Conservation (phyloP, 2,113 vertebrate species). For the Atrichornis clamosus region DNA sequence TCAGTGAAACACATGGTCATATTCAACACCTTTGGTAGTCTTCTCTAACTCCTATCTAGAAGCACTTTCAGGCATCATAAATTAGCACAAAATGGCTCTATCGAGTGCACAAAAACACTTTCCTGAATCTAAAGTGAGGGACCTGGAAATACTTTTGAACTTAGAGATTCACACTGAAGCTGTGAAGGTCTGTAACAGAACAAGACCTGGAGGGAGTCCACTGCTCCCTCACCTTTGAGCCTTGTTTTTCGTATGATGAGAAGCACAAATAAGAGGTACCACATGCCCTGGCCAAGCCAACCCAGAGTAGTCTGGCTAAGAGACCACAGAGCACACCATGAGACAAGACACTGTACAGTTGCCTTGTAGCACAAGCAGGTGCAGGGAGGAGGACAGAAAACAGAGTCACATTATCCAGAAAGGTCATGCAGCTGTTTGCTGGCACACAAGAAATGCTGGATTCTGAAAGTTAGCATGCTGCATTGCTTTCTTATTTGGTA, state of each 20-base stretch:
- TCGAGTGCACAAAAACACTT: neutral
- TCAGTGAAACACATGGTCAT: neutral
- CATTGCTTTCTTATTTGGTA: neutral
- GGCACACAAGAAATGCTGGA: neutral
- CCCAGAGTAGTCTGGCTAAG: neutral
- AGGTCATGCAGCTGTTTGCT: neutral
- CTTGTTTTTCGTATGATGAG: rapidly evolving
- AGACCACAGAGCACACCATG: neutral
- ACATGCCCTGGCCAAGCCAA: neutral
- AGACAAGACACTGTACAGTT: neutral
- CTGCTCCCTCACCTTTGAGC: neutral
- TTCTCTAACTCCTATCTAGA: neutral
- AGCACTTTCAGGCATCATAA: neutral
- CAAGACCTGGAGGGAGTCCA: rapidly evolving
- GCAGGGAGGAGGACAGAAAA: neutral
- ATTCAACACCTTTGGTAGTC: neutral
- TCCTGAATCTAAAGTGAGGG: neutral
- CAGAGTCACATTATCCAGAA: neutral
- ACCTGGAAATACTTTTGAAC: neutral
- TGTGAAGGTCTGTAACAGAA: neutral
- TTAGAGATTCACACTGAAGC: neutral
- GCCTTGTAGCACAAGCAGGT: neutral
- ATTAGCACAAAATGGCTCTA: neutral
- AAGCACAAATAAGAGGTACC: neutral
- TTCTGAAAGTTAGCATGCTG: neutral